Evolutionary conservation across 2,797 vertebrate genomes (phyloP).

Genomic region (Aphelocoma californica): DNA sequence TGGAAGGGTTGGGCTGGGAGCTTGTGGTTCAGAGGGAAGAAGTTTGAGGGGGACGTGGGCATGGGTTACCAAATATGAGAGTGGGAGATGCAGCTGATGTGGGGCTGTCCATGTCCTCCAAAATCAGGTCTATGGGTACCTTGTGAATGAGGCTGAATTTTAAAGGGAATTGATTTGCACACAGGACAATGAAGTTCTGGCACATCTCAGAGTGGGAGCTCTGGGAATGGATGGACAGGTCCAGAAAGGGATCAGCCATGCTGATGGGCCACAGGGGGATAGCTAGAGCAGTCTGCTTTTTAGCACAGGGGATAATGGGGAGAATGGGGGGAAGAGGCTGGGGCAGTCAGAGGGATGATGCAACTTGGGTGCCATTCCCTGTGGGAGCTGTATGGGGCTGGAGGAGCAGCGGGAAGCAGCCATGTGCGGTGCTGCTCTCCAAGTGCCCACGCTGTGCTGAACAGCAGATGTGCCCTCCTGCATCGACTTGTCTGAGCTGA

Average conservation of each 20-base stretch:
- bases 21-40: background rate
- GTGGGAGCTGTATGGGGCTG: rapidly evolving
- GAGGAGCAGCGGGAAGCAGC: rapidly evolving
- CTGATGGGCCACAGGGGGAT: rapidly evolving
- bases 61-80: background rate
- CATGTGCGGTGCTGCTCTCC: background rate
- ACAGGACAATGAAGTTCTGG: background rate
- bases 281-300: too few species aligned
- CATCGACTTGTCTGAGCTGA: background rate
- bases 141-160: background rate
- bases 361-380: background rate
- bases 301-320: background rate
- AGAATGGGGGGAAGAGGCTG: background rate
- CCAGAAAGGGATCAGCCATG: background rate
- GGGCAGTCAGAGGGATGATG: background rate
- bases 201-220: background rate
- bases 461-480: background rate
- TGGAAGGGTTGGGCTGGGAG: background rate
- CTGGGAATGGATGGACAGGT: background rate
- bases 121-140: background rate
- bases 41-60: rapidly evolving
- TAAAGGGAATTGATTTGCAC: background rate
- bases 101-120: background rate
- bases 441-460: background rate
- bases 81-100: background rate